Evolutionary conservation across 2,113 vertebrate genomes (phyloP).

Genomic region (Silurus glanis): DNA sequence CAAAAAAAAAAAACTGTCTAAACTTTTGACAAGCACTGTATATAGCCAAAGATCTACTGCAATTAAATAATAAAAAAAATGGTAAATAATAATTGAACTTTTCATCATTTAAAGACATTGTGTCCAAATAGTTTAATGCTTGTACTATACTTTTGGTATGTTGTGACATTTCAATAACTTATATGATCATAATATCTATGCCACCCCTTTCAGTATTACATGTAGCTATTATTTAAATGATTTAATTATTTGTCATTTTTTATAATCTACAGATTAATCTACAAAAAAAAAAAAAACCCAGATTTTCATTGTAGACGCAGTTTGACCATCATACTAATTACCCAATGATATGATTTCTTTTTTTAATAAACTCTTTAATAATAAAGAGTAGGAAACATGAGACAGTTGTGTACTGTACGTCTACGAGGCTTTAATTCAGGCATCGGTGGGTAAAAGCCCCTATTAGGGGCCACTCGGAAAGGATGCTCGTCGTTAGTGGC

Average conservation of each 20-base stretch:
- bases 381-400: neutral
- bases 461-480: slow-evolving; percentile 13
- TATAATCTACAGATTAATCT: neutral
- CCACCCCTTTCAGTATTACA: neutral
- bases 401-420: slow-evolving; percentile 5
- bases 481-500: slow-evolving; percentile 39
- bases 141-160: neutral
- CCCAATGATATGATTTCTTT: neutral
- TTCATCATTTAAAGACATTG: neutral
- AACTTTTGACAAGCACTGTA: too few species aligned
- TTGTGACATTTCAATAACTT: neutral
- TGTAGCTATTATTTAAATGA: neutral
- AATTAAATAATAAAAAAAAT: neutral
- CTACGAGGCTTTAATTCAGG: slow-evolving; percentile 26
- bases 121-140: neutral
- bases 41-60: neutral
- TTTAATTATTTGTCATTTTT: neutral
- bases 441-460: slow-evolving; percentile 18
- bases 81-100: neutral
- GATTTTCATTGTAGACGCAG: neutral
- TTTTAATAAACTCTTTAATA: neutral
- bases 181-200: neutral
- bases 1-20: too few species aligned
- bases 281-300: neutral
- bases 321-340: neutral